These are phyloP conservation scores for Gnathonemus echidnorhynchus DNA, from an alignment of 2,113 vertebrate species.

Conservation along the genomic window DNA sequence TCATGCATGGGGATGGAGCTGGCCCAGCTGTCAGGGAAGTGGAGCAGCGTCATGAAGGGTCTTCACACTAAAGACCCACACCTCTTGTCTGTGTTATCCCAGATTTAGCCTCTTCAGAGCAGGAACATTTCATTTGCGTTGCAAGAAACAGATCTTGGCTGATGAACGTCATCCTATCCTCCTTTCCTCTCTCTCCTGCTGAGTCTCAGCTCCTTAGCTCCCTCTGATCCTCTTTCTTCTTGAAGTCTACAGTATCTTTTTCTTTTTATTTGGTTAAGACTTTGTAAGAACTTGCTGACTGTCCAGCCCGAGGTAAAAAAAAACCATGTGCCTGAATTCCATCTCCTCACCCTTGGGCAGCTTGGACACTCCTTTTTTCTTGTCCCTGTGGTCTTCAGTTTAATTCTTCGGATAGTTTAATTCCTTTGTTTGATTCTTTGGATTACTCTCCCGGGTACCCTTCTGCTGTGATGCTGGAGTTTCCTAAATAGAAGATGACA, in stretches of 20 bases:
- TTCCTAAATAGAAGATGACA: neutral
- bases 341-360: neutral
- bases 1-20: neutral
- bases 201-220: neutral
- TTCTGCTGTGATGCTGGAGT: neutral
- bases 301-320: neutral
- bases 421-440: neutral
- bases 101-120: slow-evolving; percentile 16
- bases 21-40: neutral
- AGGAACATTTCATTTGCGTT: neutral
- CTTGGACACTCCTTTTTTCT: neutral
- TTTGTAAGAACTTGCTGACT: neutral
- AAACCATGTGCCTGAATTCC: neutral
- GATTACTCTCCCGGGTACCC: neutral
- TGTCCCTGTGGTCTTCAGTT: neutral
- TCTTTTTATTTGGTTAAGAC: neutral
- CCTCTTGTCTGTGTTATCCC: too few species aligned
- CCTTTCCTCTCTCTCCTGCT: neutral
- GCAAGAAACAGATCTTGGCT: neutral
- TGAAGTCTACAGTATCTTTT: neutral
- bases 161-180: neutral
- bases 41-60: neutral
- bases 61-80: neutral
- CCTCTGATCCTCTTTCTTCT: neutral
- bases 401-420: neutral